Conservation (phyloP, 2,797 vertebrate species). For the Gymnopithys bicolor region DNA sequence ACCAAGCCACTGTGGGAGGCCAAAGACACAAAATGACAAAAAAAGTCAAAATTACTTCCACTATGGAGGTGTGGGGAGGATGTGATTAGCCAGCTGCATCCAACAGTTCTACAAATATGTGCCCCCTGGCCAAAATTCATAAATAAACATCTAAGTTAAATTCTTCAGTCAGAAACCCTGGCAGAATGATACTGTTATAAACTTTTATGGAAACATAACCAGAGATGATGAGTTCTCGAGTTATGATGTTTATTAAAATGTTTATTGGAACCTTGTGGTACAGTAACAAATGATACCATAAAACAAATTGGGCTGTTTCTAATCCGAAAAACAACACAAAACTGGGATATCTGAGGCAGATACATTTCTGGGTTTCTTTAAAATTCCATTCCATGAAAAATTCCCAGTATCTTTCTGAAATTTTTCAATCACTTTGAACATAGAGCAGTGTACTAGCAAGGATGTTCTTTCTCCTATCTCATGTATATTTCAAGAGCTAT, state of each 20-base stretch:
- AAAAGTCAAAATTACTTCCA: slow-evolving; percentile 12
- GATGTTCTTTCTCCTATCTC: not conserved
- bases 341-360: slow-evolving; percentile 17
- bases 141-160: slow-evolving; percentile 57
- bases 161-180: slow-evolving; percentile 45
- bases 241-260: slow-evolving; percentile 75
- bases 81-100: slow-evolving; percentile 41
- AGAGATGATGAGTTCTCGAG: slow-evolving; percentile 64
- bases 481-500: not conserved
- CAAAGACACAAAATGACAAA: not conserved
- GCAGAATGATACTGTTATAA: slow-evolving; percentile 41
- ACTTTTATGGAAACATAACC: slow-evolving; percentile 64
- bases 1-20: not conserved
- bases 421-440: slow-evolving; percentile 48
- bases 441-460: not conserved
- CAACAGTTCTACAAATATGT: slow-evolving; percentile 44
- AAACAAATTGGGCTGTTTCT: slow-evolving; percentile 72
- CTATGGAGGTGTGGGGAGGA: not conserved
- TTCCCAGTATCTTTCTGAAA: slow-evolving; percentile 46
- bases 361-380: slow-evolving; percentile 38
- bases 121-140: not conserved
- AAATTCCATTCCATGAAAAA: slow-evolving; percentile 49
- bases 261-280: slow-evolving; percentile 71
- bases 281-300: slow-evolving; percentile 74
- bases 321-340: slow-evolving; percentile 71